These are phyloP conservation scores for Stegostoma tigrinum DNA, from an alignment of 2,113 vertebrate genomes.

Conservation along the genomic window DNA sequence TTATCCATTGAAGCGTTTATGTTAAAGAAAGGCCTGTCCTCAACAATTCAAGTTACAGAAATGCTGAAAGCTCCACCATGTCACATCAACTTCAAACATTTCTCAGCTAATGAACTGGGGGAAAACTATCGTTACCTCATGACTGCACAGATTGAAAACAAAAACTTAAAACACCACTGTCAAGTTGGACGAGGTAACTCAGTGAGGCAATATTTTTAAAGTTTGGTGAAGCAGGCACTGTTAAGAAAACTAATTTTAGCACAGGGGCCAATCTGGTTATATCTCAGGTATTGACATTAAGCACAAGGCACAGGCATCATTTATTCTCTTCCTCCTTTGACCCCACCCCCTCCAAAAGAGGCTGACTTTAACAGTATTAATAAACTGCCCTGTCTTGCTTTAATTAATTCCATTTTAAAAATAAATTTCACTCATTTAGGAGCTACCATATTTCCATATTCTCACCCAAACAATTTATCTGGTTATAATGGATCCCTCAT, in stretches of 20 bases:
- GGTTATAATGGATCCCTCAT: background rate
- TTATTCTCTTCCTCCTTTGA: no score
- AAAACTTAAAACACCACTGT: background rate
- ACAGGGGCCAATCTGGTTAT: background rate
- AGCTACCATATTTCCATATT: background rate
- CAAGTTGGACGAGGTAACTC: background rate
- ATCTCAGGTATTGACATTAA: background rate
- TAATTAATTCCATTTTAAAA: background rate
- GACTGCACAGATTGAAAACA: background rate
- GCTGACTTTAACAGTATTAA: slow-evolving; percentile 14
- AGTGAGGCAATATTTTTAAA: background rate
- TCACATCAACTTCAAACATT: background rate
- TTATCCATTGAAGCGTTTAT: background rate
- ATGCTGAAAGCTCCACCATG: background rate
- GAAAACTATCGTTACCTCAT: background rate
- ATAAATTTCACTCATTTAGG: background rate
- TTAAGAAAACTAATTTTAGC: background rate
- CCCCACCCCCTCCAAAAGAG: background rate
- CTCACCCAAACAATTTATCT: background rate
- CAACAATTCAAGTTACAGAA: slow-evolving; percentile 20
- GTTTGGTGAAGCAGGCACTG: background rate
- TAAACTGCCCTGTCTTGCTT: background rate
- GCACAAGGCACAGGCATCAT: background rate
- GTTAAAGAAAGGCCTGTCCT: background rate
- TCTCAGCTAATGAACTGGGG: background rate